Evolutionary conservation across 1,140 invertebrate species (phyloP).

Genomic region (Stratiolaelaps scimitus): DNA sequence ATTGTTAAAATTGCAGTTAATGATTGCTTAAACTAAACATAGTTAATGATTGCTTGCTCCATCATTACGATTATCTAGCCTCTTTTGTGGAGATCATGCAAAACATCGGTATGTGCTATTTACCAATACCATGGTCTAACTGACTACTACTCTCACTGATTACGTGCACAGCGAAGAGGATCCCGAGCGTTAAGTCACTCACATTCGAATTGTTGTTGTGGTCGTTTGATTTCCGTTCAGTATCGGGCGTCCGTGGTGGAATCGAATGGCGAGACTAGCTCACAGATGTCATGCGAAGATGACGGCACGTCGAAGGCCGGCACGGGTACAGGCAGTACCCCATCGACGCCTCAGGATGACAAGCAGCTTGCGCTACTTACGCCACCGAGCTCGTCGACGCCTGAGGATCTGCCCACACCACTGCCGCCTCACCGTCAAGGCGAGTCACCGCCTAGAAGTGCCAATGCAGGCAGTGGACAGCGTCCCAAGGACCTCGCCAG

Average conservation of each 20-base stretch:
- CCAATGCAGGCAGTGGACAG: background rate
- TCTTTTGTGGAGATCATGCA: too few relatives aligned
- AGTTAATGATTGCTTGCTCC: too few relatives aligned
- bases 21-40: too few relatives aligned
- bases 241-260: conserved; percentile 19
- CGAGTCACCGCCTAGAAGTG: conserved; percentile 1
- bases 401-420: conserved; percentile 12
- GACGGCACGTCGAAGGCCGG: conserved; percentile 10
- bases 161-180: background rate
- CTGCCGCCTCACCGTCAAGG: conserved; percentile 3
- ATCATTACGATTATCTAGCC: too few relatives aligned
- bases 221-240: background rate
- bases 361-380: conserved; percentile 15
- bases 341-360: conserved; percentile 25
- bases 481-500: conserved; percentile 1
- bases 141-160: background rate
- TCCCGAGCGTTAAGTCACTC: too few relatives aligned
- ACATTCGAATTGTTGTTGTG: too few relatives aligned
- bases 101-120: too few relatives aligned
- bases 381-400: conserved; percentile 16
- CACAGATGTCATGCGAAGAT: conserved; percentile 23
- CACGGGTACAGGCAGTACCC: background rate
- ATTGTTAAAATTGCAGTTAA: too few relatives aligned
- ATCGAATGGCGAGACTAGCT: conserved; percentile 7
- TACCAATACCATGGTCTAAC: too few relatives aligned